Conservation (phyloP, 2,888 invertebrate species). For the Drosophila gaucha region DNA sequence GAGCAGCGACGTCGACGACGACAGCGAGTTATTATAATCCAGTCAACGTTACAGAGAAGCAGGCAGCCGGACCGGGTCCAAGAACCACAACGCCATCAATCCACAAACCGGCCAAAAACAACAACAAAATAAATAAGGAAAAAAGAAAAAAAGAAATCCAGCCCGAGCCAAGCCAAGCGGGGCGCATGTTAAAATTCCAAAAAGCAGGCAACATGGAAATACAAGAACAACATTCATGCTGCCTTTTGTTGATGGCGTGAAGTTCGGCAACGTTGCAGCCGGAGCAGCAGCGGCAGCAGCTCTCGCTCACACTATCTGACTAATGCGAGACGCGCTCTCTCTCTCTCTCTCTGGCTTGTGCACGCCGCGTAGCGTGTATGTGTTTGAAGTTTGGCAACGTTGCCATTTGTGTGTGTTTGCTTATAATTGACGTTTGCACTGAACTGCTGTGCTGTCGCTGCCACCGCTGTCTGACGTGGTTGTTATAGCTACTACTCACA, state of each 20-base stretch:
- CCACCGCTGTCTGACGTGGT: slow-evolving; percentile 72
- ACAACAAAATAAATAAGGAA: slow-evolving; percentile 10
- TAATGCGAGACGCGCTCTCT: slow-evolving; percentile 12
- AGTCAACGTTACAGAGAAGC: slow-evolving; percentile 57
- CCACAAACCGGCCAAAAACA: slow-evolving; percentile 60
- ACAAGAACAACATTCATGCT: slow-evolving; percentile 74
- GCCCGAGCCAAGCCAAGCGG: slow-evolving; percentile 59
- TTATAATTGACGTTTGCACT: slow-evolving; percentile 80
- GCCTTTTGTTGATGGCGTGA: slow-evolving; percentile 66
- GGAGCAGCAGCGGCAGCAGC: slow-evolving; percentile 9
- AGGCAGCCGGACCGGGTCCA: slow-evolving; percentile 47
- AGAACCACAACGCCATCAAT: slow-evolving; percentile 63
- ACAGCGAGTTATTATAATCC: slow-evolving; percentile 75
- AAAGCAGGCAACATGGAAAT: slow-evolving; percentile 70
- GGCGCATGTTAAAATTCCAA: slow-evolving; percentile 76
- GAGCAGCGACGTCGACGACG: slow-evolving; percentile 52
- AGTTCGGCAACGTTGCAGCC: slow-evolving; percentile 68
- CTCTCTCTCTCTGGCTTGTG: slow-evolving; percentile 25
- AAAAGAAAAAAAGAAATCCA: slow-evolving; percentile 39
- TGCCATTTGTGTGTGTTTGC: slow-evolving; percentile 59
- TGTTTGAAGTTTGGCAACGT: slow-evolving; percentile 67
- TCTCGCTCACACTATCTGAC: slow-evolving; percentile 24
- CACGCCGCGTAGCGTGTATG: slow-evolving; percentile 47
- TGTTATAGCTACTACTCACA: slow-evolving; percentile 59
- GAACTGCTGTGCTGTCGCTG: slow-evolving; percentile 55